Evolutionary conservation across 2,113 vertebrate genomes (phyloP).

Genomic region (Tyto alba): DNA sequence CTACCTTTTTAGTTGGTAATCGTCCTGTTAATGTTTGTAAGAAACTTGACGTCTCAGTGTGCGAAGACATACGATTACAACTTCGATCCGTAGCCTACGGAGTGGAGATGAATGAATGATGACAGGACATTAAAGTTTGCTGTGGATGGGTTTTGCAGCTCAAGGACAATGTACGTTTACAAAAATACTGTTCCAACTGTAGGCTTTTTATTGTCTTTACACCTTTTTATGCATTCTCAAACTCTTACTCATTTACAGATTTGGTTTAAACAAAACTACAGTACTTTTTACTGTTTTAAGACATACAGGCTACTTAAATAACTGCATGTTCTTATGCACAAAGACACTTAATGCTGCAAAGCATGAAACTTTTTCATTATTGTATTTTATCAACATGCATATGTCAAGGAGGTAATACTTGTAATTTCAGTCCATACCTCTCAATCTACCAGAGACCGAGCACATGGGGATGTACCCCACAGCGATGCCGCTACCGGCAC

Average conservation of each 20-base stretch:
- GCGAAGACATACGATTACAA: conserved; percentile 99
- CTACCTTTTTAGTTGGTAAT: conserved; percentile 99
- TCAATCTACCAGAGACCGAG: conserved; percentile 54
- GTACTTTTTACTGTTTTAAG: not conserved
- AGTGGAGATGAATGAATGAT: conserved; percentile 95
- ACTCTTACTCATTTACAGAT: conserved; percentile 11
- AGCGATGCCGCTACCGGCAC: not conserved
- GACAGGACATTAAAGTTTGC: conserved; percentile 87
- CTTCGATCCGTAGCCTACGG: conserved; percentile 98
- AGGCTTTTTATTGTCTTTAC: conserved; percentile 29
- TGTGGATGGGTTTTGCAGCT: conserved; percentile 54
- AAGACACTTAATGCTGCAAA: conserved; percentile 71
- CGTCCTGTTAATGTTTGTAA: conserved; percentile 99
- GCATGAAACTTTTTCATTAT: conserved; percentile 66
- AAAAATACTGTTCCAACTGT: conserved; percentile 30
- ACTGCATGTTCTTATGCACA: conserved; percentile 42
- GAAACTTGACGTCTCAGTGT: conserved; percentile 99
- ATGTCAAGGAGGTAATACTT: not conserved
- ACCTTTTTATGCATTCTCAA: conserved; percentile 21
- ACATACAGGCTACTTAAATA: not conserved
- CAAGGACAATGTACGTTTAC: conserved; percentile 51
- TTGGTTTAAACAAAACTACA: conserved; percentile 14
- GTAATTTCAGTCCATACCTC: conserved; percentile 65
- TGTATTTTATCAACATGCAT: conserved; percentile 54
- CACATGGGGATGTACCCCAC: not conserved